Evolutionary conservation across 2,888 invertebrate genomes (phyloP).

Genomic region (Calliopum simillimum): DNA sequence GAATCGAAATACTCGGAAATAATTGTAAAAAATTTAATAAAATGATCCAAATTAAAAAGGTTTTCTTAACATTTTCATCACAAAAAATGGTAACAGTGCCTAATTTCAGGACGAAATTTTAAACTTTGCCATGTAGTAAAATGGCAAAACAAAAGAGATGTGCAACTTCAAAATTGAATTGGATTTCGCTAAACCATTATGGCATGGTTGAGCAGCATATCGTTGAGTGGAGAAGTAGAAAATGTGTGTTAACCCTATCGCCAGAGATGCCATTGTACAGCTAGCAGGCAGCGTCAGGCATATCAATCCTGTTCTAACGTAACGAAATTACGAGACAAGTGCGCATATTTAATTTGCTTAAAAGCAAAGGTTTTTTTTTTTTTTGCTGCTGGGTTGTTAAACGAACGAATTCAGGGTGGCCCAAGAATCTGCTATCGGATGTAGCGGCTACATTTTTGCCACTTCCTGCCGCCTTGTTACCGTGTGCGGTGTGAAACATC

Average conservation of each 20-base stretch:
- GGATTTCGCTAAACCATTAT: constrained; percentile 27
- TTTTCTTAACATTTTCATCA: too few relatives aligned
- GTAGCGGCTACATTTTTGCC: too few relatives aligned
- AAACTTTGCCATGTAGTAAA: too few relatives aligned
- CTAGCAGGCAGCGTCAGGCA: not conserved
- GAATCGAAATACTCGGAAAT: too few relatives aligned
- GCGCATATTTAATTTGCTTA: constrained; percentile 26
- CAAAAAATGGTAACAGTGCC: too few relatives aligned
- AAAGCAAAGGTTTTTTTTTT: constrained; percentile 4
- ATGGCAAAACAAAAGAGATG: too few relatives aligned
- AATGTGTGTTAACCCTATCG: not conserved
- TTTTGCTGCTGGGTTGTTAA: too few relatives aligned
- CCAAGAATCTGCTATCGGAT: not conserved
- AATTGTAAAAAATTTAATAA: too few relatives aligned
- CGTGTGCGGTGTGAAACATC: constrained; percentile 8
- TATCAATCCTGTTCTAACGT: too few relatives aligned
- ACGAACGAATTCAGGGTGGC: too few relatives aligned
- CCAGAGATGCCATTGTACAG: not conserved
- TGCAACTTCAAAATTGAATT: not conserved
- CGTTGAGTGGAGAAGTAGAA: constrained; percentile 1
- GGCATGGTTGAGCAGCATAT: constrained; percentile 24
- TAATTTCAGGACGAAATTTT: too few relatives aligned
- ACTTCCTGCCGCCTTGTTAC: not conserved
- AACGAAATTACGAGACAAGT: constrained; percentile 4
- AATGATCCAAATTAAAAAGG: too few relatives aligned